A percentile compares a stretch with the other conserved stretches of the same genome.
Conservation (phyloP, 2,888 invertebrate genomes). For the Crossocerus cetratus region DNA sequence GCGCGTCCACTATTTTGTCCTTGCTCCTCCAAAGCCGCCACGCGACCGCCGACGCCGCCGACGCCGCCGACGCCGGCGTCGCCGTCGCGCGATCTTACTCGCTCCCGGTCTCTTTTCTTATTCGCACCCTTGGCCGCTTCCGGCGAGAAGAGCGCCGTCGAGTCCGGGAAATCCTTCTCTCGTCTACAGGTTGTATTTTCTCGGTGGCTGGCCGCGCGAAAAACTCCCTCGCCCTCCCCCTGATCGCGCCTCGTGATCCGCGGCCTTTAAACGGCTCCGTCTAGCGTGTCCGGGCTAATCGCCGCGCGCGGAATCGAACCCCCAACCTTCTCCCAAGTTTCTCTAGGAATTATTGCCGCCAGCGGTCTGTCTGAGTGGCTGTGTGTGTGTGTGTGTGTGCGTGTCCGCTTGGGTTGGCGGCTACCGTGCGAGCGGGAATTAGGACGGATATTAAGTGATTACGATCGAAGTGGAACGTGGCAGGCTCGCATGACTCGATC, state of each 20-base stretch:
- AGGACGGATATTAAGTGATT: slow-evolving; percentile 35
- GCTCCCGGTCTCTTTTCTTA: not conserved
- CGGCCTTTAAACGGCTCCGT: too few relatives aligned
- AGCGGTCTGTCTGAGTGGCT: too few relatives aligned
- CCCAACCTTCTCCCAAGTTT: not conserved
- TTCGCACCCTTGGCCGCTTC: not conserved
- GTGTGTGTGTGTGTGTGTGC: too few relatives aligned
- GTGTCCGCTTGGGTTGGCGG: too few relatives aligned
- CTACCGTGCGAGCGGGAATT: slow-evolving; percentile 12
- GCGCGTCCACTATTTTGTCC: slow-evolving; percentile 48
- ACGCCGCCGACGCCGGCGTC: slow-evolving; percentile 28
- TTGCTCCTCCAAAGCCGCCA: slow-evolving; percentile 38
- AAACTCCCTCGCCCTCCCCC: too few relatives aligned
- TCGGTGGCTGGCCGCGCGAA: too few relatives aligned
- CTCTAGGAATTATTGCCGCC: not conserved
- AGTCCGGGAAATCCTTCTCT: slow-evolving; percentile 10
- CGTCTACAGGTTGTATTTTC: slow-evolving; percentile 34
- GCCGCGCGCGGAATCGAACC: slow-evolving; percentile 9
- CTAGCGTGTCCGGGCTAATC: too few relatives aligned
- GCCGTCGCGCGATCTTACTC: not conserved
- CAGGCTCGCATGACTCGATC: slow-evolving; percentile 41
- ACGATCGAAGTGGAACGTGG: slow-evolving; percentile 30
- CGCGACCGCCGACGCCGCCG: too few relatives aligned
- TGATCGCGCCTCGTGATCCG: not conserved
- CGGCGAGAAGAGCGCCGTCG: slow-evolving; percentile 1